phyloP scores from a whole-genome alignment of 2,113 vertebrate genomes.

The Philantomba maxwellii region DNA sequence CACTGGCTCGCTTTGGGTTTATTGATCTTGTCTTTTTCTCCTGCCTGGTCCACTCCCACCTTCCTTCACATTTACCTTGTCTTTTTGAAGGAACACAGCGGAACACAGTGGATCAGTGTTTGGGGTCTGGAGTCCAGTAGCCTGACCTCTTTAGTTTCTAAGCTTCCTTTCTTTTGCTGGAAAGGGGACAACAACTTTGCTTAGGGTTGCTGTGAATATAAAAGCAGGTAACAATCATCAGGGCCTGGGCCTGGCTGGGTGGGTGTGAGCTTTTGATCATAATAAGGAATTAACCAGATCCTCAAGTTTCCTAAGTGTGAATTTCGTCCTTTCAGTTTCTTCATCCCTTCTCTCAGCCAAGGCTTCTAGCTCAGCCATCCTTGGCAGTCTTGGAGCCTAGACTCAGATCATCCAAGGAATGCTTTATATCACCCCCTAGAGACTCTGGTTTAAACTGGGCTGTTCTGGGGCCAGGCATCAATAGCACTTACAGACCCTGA shows the following conservation, averaged over 20 bases:
- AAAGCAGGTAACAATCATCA: neutral
- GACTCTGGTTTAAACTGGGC: neutral
- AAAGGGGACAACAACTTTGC: neutral
- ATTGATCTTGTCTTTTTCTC: neutral
- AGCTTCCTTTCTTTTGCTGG: neutral
- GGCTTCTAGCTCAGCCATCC: neutral
- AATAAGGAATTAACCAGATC: neutral
- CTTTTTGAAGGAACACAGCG: neutral
- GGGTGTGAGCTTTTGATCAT: neutral
- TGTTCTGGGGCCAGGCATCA: neutral
- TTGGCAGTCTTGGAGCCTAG: neutral
- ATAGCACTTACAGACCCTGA: neutral
- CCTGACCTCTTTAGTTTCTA: neutral
- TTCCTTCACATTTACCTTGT: neutral
- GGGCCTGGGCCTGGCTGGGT: neutral
- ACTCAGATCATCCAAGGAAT: neutral
- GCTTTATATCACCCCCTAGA: too few species aligned
- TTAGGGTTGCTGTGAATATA: neutral
- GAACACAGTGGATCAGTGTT: neutral
- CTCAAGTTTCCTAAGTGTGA: neutral
- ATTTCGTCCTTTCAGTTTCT: neutral
- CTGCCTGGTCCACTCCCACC: neutral
- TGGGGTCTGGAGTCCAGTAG: neutral
- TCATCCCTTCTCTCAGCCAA: neutral
- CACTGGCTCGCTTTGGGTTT: neutral